A percentile compares a stretch with the other conserved stretches of the same genome.
Conservation (phyloP, 2,888 invertebrate genomes). For the Hedya salicella region DNA sequence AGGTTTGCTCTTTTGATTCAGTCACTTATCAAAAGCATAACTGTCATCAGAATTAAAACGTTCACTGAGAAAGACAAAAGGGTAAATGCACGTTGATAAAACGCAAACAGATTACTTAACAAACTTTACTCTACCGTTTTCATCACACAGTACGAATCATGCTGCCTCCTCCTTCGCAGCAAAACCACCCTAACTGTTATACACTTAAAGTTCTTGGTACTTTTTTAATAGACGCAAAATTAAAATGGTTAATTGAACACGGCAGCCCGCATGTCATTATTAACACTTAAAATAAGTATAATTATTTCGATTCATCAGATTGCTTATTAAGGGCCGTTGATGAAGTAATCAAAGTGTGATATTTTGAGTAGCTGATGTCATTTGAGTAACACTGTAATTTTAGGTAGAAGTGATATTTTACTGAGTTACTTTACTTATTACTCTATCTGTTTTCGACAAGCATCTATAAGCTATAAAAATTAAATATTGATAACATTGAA, state of each 20-base stretch:
- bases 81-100: conserved; percentile 70
- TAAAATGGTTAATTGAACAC: conserved; percentile 45
- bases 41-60: conserved; percentile 38
- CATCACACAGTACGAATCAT: not conserved
- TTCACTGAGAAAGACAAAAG: conserved; percentile 60
- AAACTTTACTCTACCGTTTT: conserved; percentile 15
- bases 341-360: conserved; percentile 64
- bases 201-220: not conserved
- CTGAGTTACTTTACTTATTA: too few relatives aligned
- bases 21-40: conserved; percentile 43
- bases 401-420: not conserved
- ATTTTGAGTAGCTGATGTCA: conserved; percentile 36
- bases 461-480: too few relatives aligned
- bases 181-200: not conserved
- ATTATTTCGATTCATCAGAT: conserved; percentile 79
- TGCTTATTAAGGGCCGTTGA: conserved; percentile 70
- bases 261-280: conserved; percentile 79
- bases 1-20: not conserved
- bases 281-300: conserved; percentile 80
- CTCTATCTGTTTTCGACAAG: too few relatives aligned
- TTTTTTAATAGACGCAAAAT: conserved; percentile 44
- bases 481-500: too few relatives aligned
- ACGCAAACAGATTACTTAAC: conserved; percentile 59
- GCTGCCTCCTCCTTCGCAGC: not conserved
- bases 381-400: not conserved